Evolutionary conservation across 2,797 vertebrate genomes (phyloP).

Genomic region (Onychomys leucogaster): DNA sequence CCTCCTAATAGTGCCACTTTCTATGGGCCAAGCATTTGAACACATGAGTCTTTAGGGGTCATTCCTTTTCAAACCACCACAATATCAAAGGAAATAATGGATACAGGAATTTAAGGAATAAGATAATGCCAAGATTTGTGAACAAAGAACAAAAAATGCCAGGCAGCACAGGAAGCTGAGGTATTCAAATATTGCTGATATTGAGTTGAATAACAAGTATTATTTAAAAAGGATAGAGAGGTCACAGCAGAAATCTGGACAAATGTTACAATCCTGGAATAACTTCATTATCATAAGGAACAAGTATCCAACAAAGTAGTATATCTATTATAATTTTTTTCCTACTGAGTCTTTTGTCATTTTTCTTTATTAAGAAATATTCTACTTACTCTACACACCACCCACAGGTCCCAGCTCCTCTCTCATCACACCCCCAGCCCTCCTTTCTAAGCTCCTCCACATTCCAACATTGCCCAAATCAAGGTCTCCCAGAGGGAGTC

Average conservation of each 20-base stretch:
- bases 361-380: too few relatives aligned
- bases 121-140: neutral
- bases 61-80: neutral
- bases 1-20: too few relatives aligned
- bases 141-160: neutral
- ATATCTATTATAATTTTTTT: neutral
- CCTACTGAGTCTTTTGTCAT: too few relatives aligned
- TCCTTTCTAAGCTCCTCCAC: too few relatives aligned
- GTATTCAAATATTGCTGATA: neutral
- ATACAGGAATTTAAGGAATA: neutral
- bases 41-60: neutral
- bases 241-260: neutral
- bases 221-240: neutral
- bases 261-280: neutral
- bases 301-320: neutral
- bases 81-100: neutral
- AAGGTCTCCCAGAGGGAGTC: too few relatives aligned
- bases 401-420: too few relatives aligned
- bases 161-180: neutral
- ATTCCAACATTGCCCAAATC: too few relatives aligned
- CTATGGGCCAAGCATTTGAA: too few relatives aligned
- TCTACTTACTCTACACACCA: too few relatives aligned
- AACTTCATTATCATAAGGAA: neutral
- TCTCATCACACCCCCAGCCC: too few relatives aligned
- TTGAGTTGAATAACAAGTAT: neutral